A percentile compares a stretch with the other conserved stretches of the same genome.
Conservation (phyloP, 2,113 vertebrate genomes). For the Chaetops frenatus region DNA sequence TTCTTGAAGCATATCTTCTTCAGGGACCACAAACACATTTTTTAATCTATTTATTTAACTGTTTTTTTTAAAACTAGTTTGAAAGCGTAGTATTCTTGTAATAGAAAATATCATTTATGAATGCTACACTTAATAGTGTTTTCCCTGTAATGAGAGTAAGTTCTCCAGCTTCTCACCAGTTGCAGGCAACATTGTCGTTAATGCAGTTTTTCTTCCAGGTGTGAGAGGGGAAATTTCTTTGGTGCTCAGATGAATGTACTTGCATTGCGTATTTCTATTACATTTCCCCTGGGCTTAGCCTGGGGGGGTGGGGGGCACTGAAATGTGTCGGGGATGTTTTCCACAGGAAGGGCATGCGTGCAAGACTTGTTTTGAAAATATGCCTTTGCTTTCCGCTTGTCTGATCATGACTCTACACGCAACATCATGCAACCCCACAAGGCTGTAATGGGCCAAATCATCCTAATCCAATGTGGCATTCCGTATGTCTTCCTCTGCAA, state of each 20-base stretch:
- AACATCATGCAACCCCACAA: slow-evolving; percentile 72
- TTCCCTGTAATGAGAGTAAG: not conserved
- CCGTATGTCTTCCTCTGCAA: slow-evolving; percentile 75
- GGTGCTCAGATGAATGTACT: not conserved
- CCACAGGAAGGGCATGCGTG: slow-evolving; percentile 49
- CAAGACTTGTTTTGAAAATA: slow-evolving; percentile 73
- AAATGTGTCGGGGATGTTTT: slow-evolving; percentile 21
- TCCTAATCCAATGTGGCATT: slow-evolving; percentile 81
- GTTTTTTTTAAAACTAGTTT: accelerated
- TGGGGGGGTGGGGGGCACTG: not conserved
- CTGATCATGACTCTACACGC: slow-evolving; percentile 58
- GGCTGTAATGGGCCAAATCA: slow-evolving; percentile 69
- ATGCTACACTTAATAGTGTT: not conserved
- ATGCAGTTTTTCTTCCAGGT: not conserved
- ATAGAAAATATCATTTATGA: not conserved
- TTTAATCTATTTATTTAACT: not conserved
- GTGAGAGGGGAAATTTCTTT: not conserved
- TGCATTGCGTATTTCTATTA: not conserved
- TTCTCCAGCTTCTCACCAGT: not conserved
- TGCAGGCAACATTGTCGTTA: not conserved
- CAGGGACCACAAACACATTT: not conserved
- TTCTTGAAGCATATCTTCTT: not conserved
- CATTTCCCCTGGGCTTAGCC: not conserved
- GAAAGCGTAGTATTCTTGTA: not conserved
- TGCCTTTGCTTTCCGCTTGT: slow-evolving; percentile 79